phyloP scores from a whole-genome alignment of 2,888 invertebrate species.

The Brachyopa scutellaris region DNA sequence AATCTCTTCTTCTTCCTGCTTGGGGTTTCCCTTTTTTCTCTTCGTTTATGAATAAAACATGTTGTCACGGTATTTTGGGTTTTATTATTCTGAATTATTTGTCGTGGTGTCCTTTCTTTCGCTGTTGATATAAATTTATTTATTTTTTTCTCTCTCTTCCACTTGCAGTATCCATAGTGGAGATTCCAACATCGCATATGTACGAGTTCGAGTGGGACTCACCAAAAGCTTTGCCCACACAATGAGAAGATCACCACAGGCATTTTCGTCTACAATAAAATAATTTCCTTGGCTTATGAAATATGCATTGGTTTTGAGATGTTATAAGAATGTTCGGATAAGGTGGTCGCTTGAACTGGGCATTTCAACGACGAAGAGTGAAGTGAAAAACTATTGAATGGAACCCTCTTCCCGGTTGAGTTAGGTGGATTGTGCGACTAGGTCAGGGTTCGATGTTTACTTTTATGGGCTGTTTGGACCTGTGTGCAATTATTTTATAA shows the following conservation, averaged over 20 bases:
- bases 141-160: too few relatives aligned
- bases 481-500: too few relatives aligned
- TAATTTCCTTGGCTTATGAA: slow-evolving; percentile 57
- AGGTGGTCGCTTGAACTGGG: too few relatives aligned
- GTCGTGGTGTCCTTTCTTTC: slow-evolving; percentile 32
- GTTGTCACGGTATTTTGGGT: slow-evolving; percentile 59
- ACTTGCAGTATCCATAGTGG: neutral
- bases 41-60: slow-evolving; percentile 68
- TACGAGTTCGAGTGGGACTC: neutral
- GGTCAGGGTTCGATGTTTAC: slow-evolving; percentile 1
- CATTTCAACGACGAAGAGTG: slow-evolving; percentile 4
- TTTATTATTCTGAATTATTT: slow-evolving; percentile 64
- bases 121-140: slow-evolving; percentile 51
- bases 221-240: slow-evolving; percentile 7
- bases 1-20: slow-evolving; percentile 31
- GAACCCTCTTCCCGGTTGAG: neutral
- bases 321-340: too few relatives aligned
- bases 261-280: slow-evolving; percentile 57
- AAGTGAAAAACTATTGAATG: slow-evolving; percentile 4
- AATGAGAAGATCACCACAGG: slow-evolving; percentile 42
- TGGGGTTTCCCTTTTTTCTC: slow-evolving; percentile 37
- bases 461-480: too few relatives aligned
- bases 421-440: neutral
- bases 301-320: slow-evolving; percentile 55
- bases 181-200: slow-evolving; percentile 30